Percentiles rank a stretch among this genome's conserved stretches.
phyloP scores from a whole-genome alignment of 2,113 vertebrate genomes.

The Apteryx owenii region DNA sequence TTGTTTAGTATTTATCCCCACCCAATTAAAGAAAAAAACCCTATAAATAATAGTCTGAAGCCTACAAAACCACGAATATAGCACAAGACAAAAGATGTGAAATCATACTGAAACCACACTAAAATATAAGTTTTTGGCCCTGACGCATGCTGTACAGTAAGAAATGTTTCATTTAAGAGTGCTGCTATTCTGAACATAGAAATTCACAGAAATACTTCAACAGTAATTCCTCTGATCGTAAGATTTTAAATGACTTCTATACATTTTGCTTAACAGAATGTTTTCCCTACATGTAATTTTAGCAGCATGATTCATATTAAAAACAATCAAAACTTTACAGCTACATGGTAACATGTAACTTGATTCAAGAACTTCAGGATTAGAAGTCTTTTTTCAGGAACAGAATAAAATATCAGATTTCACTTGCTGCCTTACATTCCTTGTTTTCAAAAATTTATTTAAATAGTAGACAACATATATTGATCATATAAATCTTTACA shows the following conservation, averaged over 20 bases:
- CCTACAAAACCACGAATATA: slow-evolving; percentile 41
- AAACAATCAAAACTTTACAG: background rate
- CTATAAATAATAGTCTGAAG: slow-evolving; percentile 36
- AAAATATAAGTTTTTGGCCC: background rate
- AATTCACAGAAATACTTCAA: background rate
- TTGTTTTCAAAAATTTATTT: background rate
- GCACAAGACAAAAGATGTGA: slow-evolving; percentile 25
- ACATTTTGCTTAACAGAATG: background rate
- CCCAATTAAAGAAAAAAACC: background rate
- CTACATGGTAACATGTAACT: background rate
- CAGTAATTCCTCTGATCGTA: background rate
- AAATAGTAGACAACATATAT: background rate
- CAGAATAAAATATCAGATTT: background rate
- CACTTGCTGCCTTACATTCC: background rate
- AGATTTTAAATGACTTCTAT: background rate
- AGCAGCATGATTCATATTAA: background rate
- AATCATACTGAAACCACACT: slow-evolving; percentile 25
- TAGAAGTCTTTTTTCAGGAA: background rate
- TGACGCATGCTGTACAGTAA: background rate
- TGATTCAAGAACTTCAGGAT: background rate
- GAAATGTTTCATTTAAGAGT: background rate
- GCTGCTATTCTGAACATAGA: background rate
- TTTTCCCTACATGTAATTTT: background rate
- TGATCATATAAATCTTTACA: background rate
- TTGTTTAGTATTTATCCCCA: slow-evolving; percentile 36